phyloP scores from a whole-genome alignment of 2,797 vertebrate genomes.

The Mico argentatus region DNA sequence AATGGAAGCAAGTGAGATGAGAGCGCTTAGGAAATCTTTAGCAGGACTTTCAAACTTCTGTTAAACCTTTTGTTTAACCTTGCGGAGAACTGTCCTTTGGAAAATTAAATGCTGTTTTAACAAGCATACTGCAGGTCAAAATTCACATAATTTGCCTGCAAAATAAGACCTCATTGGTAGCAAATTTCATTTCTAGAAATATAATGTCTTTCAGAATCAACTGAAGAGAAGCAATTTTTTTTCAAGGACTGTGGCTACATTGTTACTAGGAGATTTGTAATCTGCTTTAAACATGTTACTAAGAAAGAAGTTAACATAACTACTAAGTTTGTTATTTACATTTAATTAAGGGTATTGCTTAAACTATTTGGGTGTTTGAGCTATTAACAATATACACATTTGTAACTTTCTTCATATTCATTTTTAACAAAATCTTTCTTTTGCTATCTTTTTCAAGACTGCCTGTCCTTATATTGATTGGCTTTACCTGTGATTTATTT shows the following conservation, averaged over 20 bases:
- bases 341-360: slow-evolving; percentile 57
- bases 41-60: slow-evolving; percentile 37
- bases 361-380: slow-evolving; percentile 27
- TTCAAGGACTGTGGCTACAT: slow-evolving; percentile 30
- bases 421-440: slow-evolving; percentile 34
- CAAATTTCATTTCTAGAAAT: slow-evolving; percentile 53
- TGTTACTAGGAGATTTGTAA: slow-evolving; percentile 52
- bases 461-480: background rate
- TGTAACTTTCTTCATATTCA: slow-evolving; percentile 30
- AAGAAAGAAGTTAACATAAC: slow-evolving; percentile 63
- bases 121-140: slow-evolving; percentile 31
- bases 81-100: slow-evolving; percentile 19
- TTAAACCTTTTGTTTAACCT: slow-evolving; percentile 38
- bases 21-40: slow-evolving; percentile 74
- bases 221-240: slow-evolving; percentile 27
- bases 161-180: slow-evolving; percentile 23
- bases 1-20: slow-evolving; percentile 38
- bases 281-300: slow-evolving; percentile 46
- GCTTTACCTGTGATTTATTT: background rate
- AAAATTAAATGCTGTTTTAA: slow-evolving; percentile 69
- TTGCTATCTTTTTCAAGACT: slow-evolving; percentile 3
- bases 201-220: slow-evolving; percentile 44
- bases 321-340: slow-evolving; percentile 53
- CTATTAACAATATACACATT: background rate
- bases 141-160: slow-evolving; percentile 31